Conservation (phyloP, 2,888 invertebrate genomes). For the Heliconius cydno region DNA sequence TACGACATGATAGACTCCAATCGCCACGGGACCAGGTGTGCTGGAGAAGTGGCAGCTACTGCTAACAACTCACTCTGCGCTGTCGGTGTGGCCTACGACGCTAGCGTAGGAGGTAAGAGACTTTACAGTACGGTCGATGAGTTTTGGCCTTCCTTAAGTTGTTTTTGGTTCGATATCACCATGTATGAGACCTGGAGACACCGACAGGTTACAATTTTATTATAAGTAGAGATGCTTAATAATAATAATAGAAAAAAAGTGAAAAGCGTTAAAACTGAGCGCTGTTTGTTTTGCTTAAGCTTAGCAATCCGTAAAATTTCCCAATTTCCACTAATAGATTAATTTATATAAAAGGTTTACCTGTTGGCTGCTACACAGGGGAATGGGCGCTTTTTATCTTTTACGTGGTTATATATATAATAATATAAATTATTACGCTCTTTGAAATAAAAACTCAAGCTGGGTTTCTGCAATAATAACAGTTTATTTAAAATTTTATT, state of each 20-base stretch:
- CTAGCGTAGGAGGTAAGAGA: conserved; percentile 93
- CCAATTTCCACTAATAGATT: conserved; percentile 25
- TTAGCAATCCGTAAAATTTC: conserved; percentile 13
- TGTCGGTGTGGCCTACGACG: conserved; percentile 97
- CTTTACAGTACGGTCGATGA: neutral
- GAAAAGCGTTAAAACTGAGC: neutral
- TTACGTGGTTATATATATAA: too few species aligned
- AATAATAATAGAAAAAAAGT: neutral
- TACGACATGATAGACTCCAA: conserved; percentile 99
- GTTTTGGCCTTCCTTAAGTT: too few species aligned
- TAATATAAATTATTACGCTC: too few species aligned
- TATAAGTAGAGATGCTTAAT: neutral
- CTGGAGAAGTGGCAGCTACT: conserved; percentile 98
- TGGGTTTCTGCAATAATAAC: too few species aligned
- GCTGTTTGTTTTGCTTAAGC: neutral
- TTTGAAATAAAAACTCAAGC: too few species aligned
- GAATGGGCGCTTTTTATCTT: neutral
- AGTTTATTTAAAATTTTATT: too few species aligned
- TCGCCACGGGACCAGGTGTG: conserved; percentile 96
- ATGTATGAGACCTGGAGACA: too few species aligned
- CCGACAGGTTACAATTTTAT: neutral
- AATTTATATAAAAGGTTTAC: conserved; percentile 26
- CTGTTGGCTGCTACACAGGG: conserved; percentile 6
- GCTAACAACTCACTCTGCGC: conserved; percentile 98
- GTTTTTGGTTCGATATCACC: too few species aligned